Evolutionary conservation across 1,140 invertebrate genomes (phyloP).

Genomic region (Aphelenchoides besseyi): DNA sequence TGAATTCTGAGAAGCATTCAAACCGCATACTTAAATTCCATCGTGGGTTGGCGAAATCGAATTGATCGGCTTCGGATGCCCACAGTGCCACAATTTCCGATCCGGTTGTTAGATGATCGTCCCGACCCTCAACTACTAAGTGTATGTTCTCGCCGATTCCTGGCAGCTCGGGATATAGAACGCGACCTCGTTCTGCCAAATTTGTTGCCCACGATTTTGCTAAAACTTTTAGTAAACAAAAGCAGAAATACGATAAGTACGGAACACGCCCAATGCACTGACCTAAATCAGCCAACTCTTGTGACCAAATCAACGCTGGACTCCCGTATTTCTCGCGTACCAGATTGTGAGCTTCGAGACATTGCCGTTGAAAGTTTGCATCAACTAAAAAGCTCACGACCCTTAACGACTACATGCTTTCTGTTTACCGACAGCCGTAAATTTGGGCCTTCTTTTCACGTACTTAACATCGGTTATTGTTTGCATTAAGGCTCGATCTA

Average conservation of each 20-base stretch:
- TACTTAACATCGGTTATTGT: slow-evolving; percentile 63
- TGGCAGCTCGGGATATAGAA: slow-evolving; percentile 61
- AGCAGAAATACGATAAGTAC: background rate
- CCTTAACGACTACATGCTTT: too few relatives aligned
- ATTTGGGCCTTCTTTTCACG: slow-evolving; percentile 59
- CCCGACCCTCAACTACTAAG: slow-evolving; percentile 37
- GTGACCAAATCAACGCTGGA: slow-evolving; percentile 45
- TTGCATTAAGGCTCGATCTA: slow-evolving; percentile 61
- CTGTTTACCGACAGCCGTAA: slow-evolving; percentile 62
- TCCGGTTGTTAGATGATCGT: slow-evolving; percentile 59
- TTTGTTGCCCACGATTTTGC: slow-evolving; percentile 62
- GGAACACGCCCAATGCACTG: background rate
- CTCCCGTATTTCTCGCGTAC: slow-evolving; percentile 48
- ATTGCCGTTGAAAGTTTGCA: slow-evolving; percentile 61
- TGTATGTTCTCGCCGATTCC: slow-evolving; percentile 61
- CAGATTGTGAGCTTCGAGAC: slow-evolving; percentile 60
- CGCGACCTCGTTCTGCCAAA: slow-evolving; percentile 54
- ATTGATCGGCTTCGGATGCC: slow-evolving; percentile 56
- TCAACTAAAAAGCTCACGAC: slow-evolving; percentile 45
- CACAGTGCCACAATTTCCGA: slow-evolving; percentile 56
- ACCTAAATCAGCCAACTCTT: slow-evolving; percentile 52
- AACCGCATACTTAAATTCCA: slow-evolving; percentile 52
- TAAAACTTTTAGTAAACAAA: slow-evolving; percentile 24
- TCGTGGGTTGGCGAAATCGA: slow-evolving; percentile 55
- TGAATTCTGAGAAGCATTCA: background rate